These are phyloP conservation scores for Dione juno DNA, from an alignment of 2,888 invertebrate genomes.

Conservation along the genomic window DNA sequence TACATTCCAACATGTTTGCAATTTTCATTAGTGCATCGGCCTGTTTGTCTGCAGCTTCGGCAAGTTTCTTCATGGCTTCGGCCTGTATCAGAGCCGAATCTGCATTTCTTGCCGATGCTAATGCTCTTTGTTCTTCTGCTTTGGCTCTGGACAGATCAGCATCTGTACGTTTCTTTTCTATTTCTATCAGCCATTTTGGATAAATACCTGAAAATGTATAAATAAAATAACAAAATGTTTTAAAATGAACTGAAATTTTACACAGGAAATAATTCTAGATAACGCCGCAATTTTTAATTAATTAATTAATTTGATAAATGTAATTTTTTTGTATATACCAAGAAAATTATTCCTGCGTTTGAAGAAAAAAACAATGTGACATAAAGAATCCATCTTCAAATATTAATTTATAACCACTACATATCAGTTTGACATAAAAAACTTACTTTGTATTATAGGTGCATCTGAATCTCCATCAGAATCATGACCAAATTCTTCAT, in stretches of 20 bases:
- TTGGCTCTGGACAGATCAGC: constrained; percentile 64
- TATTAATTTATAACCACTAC: too few relatives aligned
- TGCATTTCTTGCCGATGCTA: constrained; percentile 57
- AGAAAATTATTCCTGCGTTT: too few relatives aligned
- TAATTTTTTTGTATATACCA: too few relatives aligned
- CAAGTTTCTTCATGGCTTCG: constrained; percentile 60
- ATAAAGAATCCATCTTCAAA: too few relatives aligned
- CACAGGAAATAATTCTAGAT: too few relatives aligned
- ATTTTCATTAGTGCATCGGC: constrained; percentile 65
- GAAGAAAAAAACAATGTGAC: too few relatives aligned
- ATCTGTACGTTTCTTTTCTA: constrained; percentile 67
- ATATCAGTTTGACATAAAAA: not conserved
- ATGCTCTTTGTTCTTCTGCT: constrained; percentile 61
- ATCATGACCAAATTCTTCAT: constrained; percentile 52
- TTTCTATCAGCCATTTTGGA: constrained; percentile 69
- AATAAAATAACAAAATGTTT: too few relatives aligned
- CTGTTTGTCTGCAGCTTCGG: constrained; percentile 62
- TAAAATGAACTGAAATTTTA: too few relatives aligned
- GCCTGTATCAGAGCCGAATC: constrained; percentile 64
- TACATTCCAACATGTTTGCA: constrained; percentile 57
- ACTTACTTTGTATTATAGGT: constrained; percentile 58
- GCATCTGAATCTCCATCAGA: constrained; percentile 53
- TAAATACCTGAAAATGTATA: constrained; percentile 56
- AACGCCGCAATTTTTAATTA: too few relatives aligned
- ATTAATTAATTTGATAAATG: too few relatives aligned